A percentile compares a stretch with the other conserved stretches of the same genome.
These are phyloP conservation scores for Muscina levida DNA, from an alignment of 2,888 invertebrate genomes.

Conservation along the genomic window DNA sequence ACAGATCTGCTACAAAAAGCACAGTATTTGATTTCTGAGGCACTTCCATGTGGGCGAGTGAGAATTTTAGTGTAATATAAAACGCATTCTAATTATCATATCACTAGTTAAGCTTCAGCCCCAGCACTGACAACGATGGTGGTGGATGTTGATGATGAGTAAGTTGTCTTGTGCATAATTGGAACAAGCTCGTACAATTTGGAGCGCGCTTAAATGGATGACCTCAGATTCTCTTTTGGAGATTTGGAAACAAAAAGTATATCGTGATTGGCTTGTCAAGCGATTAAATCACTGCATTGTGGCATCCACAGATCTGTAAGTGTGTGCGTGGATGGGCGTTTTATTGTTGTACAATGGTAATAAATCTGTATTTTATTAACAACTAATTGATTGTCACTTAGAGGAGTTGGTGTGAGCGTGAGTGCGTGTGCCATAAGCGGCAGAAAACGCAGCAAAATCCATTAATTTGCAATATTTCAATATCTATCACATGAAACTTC, in stretches of 20 bases:
- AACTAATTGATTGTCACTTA: conserved; percentile 65
- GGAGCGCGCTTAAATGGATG: conserved; percentile 43
- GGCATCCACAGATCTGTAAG: no score
- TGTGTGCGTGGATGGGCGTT: background rate
- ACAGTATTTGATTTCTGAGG: conserved; percentile 27
- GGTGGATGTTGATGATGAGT: conserved; percentile 48
- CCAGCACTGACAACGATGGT: conserved; percentile 13
- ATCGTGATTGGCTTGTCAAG: no score
- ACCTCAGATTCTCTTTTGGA: conserved; percentile 38
- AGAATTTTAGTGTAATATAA: conserved; percentile 53
- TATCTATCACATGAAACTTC: conserved; percentile 14
- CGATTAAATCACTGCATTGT: conserved; percentile 47
- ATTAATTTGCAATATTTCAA: conserved; percentile 39
- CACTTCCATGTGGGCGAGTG: conserved; percentile 62
- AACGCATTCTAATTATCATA: conserved; percentile 64
- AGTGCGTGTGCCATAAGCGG: conserved; percentile 37
- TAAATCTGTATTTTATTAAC: conserved; percentile 68
- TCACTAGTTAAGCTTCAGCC: conserved; percentile 40
- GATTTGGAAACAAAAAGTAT: no score
- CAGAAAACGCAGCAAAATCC: conserved; percentile 12
- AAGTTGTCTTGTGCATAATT: conserved; percentile 58
- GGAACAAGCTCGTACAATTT: conserved; percentile 50
- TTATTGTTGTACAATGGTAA: conserved; percentile 61
- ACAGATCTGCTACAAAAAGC: conserved; percentile 13
- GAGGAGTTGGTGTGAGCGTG: conserved; percentile 30